phyloP scores from a whole-genome alignment of 2,113 vertebrate genomes.

The Pomatorhinus ruficollis region DNA sequence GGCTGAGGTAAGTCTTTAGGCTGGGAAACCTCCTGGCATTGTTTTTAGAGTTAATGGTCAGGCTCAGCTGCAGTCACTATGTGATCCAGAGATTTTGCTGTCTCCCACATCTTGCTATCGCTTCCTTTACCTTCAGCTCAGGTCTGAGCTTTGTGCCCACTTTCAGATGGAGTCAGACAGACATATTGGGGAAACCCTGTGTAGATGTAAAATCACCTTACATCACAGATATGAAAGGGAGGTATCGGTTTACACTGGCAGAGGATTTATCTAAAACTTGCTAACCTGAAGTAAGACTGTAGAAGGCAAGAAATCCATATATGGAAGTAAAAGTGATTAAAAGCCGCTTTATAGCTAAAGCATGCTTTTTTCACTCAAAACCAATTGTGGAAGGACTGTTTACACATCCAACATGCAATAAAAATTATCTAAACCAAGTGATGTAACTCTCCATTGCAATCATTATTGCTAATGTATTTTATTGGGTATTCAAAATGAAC shows the following conservation, averaged over 20 bases:
- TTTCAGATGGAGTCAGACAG: not conserved
- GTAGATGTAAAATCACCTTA: not conserved
- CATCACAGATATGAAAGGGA: not conserved
- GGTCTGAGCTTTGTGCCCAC: not conserved
- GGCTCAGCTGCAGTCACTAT: not conserved
- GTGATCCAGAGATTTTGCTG: not conserved
- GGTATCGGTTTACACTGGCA: not conserved
- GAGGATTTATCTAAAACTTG: not conserved
- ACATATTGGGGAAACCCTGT: not conserved
- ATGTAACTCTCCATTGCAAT: not conserved
- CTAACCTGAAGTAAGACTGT: not conserved
- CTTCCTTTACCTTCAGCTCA: not conserved
- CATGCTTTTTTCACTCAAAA: not conserved
- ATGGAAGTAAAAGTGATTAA: not conserved
- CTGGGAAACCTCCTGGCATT: not conserved
- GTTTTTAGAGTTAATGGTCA: not conserved
- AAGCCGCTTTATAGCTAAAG: not conserved
- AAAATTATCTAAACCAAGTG: not conserved
- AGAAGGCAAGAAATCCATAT: not conserved
- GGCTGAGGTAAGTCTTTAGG: not conserved
- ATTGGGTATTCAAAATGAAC: not conserved
- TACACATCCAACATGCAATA: accelerated
- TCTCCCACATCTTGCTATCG: not conserved
- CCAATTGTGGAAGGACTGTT: not conserved
- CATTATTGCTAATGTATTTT: not conserved